Percentiles rank a stretch among this genome's conserved stretches.
phyloP scores from a whole-genome alignment of 2,797 vertebrate species.

The Emydoidea blandingii region DNA sequence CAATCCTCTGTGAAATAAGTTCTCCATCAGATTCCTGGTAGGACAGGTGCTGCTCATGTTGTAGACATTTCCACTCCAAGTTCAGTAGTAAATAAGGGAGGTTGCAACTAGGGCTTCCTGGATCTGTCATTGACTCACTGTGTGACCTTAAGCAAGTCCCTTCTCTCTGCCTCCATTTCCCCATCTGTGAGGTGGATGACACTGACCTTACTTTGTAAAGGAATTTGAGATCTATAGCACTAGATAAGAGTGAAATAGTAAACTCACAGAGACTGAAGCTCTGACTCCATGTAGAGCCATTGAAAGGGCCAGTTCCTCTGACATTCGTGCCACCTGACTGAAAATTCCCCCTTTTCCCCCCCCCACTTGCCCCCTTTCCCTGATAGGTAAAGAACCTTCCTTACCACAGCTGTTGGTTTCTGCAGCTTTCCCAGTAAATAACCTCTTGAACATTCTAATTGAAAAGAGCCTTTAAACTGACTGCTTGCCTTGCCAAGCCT shows the following conservation, averaged over 20 bases:
- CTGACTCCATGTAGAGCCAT: background rate
- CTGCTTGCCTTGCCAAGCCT: background rate
- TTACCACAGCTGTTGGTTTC: background rate
- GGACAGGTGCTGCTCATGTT: background rate
- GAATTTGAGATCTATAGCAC: background rate
- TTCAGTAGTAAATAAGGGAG: background rate
- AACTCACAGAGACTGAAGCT: background rate
- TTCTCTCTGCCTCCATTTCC: background rate
- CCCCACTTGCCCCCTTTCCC: background rate
- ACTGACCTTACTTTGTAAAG: background rate
- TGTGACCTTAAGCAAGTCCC: background rate
- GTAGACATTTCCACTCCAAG: background rate
- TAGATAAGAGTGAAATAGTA: background rate
- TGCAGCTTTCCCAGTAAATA: background rate
- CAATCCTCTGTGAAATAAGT: background rate
- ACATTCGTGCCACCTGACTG: background rate
- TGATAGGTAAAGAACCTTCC: background rate
- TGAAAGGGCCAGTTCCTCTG: background rate
- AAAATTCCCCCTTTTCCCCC: background rate
- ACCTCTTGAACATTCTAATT: background rate
- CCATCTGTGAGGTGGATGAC: background rate
- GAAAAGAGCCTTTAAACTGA: background rate
- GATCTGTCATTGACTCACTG: background rate
- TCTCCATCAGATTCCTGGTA: background rate
- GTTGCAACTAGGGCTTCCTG: background rate